Percentiles rank a stretch among this genome's conserved stretches.
These are phyloP conservation scores for Drepana falcataria DNA, from an alignment of 2,888 invertebrate species.

Conservation along the genomic window DNA sequence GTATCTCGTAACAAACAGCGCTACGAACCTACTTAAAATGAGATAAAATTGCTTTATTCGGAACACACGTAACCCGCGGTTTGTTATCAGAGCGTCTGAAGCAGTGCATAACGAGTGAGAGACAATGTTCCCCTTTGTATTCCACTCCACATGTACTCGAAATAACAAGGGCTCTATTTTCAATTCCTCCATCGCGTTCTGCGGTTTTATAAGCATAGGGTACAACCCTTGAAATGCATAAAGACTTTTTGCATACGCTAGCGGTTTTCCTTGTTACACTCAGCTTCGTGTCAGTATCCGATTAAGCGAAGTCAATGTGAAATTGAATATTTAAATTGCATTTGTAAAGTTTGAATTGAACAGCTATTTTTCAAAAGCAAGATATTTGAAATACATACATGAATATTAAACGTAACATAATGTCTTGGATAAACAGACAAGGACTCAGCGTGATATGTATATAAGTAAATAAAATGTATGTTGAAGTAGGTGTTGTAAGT, in stretches of 20 bases:
- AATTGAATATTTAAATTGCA: slow-evolving; percentile 27
- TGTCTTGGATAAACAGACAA: too few species aligned
- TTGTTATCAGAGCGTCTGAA: slow-evolving; percentile 71
- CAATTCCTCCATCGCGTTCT: slow-evolving; percentile 62
- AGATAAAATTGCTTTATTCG: slow-evolving; percentile 34
- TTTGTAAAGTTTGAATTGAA: neutral
- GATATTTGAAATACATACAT: too few species aligned
- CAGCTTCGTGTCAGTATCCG: slow-evolving; percentile 32
- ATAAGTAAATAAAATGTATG: too few species aligned
- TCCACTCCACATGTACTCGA: slow-evolving; percentile 69
- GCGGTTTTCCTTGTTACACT: slow-evolving; percentile 40
- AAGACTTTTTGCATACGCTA: slow-evolving; percentile 53
- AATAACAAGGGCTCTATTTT: slow-evolving; percentile 77
- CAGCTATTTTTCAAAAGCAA: neutral
- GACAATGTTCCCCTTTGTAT: slow-evolving; percentile 70
- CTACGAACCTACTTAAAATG: slow-evolving; percentile 14
- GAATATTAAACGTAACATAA: too few species aligned
- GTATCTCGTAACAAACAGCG: slow-evolving; percentile 2
- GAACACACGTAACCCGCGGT: slow-evolving; percentile 41
- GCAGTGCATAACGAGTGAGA: slow-evolving; percentile 68
- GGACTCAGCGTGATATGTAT: too few species aligned
- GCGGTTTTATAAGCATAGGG: slow-evolving; percentile 48
- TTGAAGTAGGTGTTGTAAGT: too few species aligned
- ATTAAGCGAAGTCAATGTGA: slow-evolving; percentile 34
- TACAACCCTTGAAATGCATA: slow-evolving; percentile 53